phyloP scores from a whole-genome alignment of 2,113 vertebrate species.

The Romanogobio albipinnatus region DNA sequence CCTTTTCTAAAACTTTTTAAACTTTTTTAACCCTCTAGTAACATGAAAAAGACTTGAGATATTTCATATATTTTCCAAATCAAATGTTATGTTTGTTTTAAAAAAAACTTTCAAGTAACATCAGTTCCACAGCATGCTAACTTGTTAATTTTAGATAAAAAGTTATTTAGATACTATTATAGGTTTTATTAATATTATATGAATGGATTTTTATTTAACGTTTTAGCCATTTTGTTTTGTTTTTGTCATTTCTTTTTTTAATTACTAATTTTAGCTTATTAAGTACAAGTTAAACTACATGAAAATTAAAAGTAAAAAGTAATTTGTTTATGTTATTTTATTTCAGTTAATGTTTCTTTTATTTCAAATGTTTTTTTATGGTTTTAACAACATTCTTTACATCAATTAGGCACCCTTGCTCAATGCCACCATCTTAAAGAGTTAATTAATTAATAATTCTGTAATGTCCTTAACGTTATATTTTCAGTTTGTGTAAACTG shows the following conservation, averaged over 20 bases:
- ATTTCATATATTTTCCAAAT: not conserved
- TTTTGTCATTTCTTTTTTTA: too few species aligned
- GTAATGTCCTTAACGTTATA: not conserved
- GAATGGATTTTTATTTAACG: too few species aligned
- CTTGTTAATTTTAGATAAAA: too few species aligned
- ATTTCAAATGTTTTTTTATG: not conserved
- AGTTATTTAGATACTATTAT: not conserved
- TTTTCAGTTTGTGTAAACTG: not conserved
- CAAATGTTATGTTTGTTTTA: not conserved
- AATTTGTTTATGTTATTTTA: not conserved
- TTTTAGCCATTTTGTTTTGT: too few species aligned
- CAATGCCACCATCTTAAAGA: not conserved
- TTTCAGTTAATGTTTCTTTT: not conserved
- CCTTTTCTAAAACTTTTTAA: not conserved
- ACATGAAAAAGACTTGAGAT: not conserved
- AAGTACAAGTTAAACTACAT: too few species aligned
- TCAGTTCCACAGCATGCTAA: too few species aligned
- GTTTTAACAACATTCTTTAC: not conserved
- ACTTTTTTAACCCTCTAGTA: not conserved
- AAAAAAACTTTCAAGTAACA: not conserved
- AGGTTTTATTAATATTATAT: not conserved
- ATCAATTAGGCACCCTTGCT: not conserved
- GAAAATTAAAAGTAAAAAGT: too few species aligned
- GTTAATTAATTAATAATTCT: not conserved
- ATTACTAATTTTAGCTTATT: too few species aligned